Base-by-base conservation (phyloP, 2,113 vertebrate species). In the Cettia cetti region DNA sequence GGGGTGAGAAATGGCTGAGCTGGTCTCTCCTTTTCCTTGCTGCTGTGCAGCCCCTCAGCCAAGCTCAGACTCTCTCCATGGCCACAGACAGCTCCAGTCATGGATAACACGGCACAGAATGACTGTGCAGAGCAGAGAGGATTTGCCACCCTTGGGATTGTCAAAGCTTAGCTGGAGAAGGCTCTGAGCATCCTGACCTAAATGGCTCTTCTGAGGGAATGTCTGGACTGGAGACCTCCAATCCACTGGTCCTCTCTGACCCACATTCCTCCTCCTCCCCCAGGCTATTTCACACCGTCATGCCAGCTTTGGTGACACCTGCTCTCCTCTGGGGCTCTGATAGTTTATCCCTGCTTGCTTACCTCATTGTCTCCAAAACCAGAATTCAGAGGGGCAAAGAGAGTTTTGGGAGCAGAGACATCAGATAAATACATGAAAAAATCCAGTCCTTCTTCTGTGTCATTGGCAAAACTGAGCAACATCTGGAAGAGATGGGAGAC, bases 371-470 rank as follows among this genome's bases (percentile, higher is more conserved):
- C 94, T 19, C 76, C 7, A 50, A 99, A 99, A 81, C 99, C 99
- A 26, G 97, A 96, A 4, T 99, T 98, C 77, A 98, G 97, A 33
- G 99, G 99, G 40, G 99, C 98, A 53, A 99, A 99, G 61, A 99
- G 96, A 0, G 99, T 99, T 94, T 98, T 98, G 42, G 98, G 98
- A 53, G 98, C 93, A 3, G 96, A 98, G 70, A 95, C 98, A n/a
- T 98, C 97, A 5, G 98, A 97, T 37, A 99, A 97, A 89, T 98
- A 98, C 26, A 97, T 94, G 49, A 99, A 82, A 16, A 99, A 98
- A 30, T 98, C 94, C 26, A 95, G 74, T 18, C 99, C 99, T 30
- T 97, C 97, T 8, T 95, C 83, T 17, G 98, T 98, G 6, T 96
- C 86, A 31, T 98, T 97, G 50, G 99, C 98, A 35, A 99, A 99